Conservation (phyloP, 2,797 vertebrate genomes). For the Rhinichthys osculus region DNA sequence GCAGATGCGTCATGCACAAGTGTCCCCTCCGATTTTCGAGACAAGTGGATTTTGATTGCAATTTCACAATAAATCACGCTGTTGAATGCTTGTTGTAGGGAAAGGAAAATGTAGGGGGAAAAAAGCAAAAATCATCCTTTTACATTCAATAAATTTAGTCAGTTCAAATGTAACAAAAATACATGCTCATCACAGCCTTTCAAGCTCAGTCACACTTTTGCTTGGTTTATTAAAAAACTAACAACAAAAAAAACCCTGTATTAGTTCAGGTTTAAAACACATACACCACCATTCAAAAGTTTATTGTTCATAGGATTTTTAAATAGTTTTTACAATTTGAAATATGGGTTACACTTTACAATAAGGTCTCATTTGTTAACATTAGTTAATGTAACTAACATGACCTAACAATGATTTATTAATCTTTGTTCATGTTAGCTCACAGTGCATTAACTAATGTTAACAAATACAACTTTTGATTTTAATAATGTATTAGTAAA, state of each 20-base stretch:
- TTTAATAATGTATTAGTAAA: too few relatives aligned
- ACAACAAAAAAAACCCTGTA: not conserved
- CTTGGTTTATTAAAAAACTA: not conserved
- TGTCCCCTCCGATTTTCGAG: slow-evolving; percentile 7
- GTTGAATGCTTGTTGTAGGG: not conserved
- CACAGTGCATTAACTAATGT: too few relatives aligned
- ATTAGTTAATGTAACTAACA: not conserved
- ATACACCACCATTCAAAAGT: not conserved
- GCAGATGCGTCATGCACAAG: slow-evolving; percentile 14
- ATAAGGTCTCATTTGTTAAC: too few relatives aligned
- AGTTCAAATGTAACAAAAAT: not conserved
- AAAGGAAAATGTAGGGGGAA: too few relatives aligned
- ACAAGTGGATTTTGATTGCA: not conserved
- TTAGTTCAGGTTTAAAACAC: not conserved
- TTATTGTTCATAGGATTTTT: too few relatives aligned
- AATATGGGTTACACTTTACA: too few relatives aligned
- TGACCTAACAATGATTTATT: too few relatives aligned
- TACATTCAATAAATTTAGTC: not conserved
- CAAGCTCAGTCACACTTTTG: not conserved
- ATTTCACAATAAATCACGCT: not conserved
- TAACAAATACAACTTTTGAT: too few relatives aligned
- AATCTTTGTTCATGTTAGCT: too few relatives aligned
- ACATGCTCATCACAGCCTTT: not conserved
- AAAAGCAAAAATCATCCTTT: not conserved
- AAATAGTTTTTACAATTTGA: not conserved